These are phyloP conservation scores for Willisornis vidua DNA, from an alignment of 2,113 vertebrate genomes.

Conservation along the genomic window DNA sequence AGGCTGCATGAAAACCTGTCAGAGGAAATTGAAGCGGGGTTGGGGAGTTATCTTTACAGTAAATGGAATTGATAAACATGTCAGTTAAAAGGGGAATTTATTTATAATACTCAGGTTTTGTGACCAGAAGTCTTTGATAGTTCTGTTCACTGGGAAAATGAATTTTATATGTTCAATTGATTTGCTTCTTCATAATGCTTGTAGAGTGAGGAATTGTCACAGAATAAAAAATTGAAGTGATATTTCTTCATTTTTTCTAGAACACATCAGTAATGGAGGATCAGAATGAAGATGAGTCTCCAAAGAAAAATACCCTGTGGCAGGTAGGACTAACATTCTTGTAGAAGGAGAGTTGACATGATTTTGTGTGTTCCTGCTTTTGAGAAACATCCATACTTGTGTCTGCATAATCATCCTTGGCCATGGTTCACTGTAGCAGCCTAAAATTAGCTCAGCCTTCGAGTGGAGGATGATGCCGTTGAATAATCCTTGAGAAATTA, in stretches of 20 bases:
- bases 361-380: background rate
- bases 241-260: conserved; percentile 70
- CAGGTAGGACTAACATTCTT: conserved; percentile 79
- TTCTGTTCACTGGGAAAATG: background rate
- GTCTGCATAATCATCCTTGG: background rate
- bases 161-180: background rate
- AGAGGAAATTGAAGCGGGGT: conserved; percentile 36
- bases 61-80: conserved; percentile 60
- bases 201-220: conserved; percentile 17
- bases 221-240: conserved; percentile 44
- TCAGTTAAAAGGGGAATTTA: conserved; percentile 38
- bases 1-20: conserved; percentile 63
- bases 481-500: background rate
- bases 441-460: conserved; percentile 16
- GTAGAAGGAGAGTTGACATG: background rate
- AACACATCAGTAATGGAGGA: conserved; percentile 96
- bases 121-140: conserved; percentile 19
- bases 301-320: conserved; percentile 96
- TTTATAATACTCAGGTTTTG: conserved; percentile 24
- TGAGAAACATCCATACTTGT: background rate
- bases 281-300: conserved; percentile 95
- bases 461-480: background rate
- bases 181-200: conserved; percentile 20
- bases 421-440: background rate
- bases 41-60: conserved; percentile 55